phyloP scores from a whole-genome alignment of 2,888 invertebrate species.

The Phlogophora meticulosa region DNA sequence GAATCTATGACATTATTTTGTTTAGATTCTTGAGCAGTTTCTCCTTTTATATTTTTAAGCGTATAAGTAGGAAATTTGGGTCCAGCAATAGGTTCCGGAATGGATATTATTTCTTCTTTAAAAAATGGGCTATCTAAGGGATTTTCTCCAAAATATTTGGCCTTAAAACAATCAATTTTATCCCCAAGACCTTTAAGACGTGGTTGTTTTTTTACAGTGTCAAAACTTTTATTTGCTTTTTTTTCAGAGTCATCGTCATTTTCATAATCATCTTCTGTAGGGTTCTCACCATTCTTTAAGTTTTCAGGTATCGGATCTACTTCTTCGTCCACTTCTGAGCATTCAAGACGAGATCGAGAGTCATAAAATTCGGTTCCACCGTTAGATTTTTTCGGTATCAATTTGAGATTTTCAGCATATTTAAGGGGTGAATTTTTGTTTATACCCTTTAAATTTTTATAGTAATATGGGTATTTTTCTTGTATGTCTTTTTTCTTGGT shows the following conservation, averaged over 20 bases:
- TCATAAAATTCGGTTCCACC: constrained; percentile 94
- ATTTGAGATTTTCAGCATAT: constrained; percentile 92
- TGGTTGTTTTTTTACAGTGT: constrained; percentile 80
- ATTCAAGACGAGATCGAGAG: constrained; percentile 89
- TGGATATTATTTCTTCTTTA: constrained; percentile 88
- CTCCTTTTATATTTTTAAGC: constrained; percentile 56
- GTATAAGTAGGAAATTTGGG: constrained; percentile 72
- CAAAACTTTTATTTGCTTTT: constrained; percentile 74
- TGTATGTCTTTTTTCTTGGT: constrained; percentile 63
- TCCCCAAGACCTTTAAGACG: constrained; percentile 93
- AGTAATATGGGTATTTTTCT: constrained; percentile 93
- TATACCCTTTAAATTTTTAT: constrained; percentile 78
- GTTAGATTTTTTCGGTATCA: constrained; percentile 92
- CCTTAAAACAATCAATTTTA: constrained; percentile 94
- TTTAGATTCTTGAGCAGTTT: constrained; percentile 47
- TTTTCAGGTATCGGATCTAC: constrained; percentile 91
- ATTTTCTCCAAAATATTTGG: constrained; percentile 94
- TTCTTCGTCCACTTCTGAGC: constrained; percentile 90
- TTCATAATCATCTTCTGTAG: constrained; percentile 77
- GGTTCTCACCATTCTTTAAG: constrained; percentile 79
- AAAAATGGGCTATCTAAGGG: constrained; percentile 95
- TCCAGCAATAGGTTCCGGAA: constrained; percentile 84
- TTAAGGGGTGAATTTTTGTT: constrained; percentile 92
- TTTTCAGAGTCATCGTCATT: constrained; percentile 60
- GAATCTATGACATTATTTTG: constrained; percentile 38